Conservation (phyloP, 2,797 vertebrate genomes). For the Chanos chanos region DNA sequence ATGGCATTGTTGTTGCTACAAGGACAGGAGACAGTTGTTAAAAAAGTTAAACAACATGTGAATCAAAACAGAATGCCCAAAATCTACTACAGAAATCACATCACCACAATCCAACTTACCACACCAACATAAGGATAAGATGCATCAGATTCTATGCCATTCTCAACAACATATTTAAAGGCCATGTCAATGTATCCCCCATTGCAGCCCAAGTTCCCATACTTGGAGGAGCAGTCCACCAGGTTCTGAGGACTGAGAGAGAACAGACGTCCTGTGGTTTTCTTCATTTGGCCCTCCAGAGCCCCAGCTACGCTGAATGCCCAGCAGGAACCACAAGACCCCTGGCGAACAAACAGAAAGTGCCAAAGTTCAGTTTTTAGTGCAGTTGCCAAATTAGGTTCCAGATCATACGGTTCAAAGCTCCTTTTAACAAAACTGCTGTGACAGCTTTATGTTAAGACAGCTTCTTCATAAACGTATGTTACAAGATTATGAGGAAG, state of each 20-base stretch:
- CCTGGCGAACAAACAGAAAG: constrained; percentile 56
- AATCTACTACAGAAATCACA: too few relatives aligned
- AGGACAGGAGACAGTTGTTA: too few relatives aligned
- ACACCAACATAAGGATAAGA: constrained; percentile 79
- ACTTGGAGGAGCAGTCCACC: constrained; percentile 80
- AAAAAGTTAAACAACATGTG: too few relatives aligned
- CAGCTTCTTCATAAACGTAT: too few relatives aligned
- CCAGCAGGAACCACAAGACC: constrained; percentile 85
- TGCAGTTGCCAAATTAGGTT: neutral
- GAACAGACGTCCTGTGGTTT: constrained; percentile 72
- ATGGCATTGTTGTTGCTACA: constrained; percentile 67
- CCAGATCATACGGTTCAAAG: neutral
- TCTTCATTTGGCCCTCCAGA: constrained; percentile 81
- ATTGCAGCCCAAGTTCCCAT: constrained; percentile 77
- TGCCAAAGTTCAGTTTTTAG: neutral
- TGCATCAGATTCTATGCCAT: constrained; percentile 77
- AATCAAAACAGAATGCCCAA: neutral
- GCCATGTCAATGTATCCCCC: constrained; percentile 72
- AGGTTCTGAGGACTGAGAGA: constrained; percentile 88
- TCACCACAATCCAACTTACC: constrained; percentile 71
- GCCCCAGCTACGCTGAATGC: constrained; percentile 88
- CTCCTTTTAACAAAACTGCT: neutral
- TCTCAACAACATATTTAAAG: constrained; percentile 85
- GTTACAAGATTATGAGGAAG: too few relatives aligned
- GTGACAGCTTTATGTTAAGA: too few relatives aligned